Evolutionary conservation across 2,888 invertebrate genomes (phyloP).

Genomic region (Timema podura): DNA sequence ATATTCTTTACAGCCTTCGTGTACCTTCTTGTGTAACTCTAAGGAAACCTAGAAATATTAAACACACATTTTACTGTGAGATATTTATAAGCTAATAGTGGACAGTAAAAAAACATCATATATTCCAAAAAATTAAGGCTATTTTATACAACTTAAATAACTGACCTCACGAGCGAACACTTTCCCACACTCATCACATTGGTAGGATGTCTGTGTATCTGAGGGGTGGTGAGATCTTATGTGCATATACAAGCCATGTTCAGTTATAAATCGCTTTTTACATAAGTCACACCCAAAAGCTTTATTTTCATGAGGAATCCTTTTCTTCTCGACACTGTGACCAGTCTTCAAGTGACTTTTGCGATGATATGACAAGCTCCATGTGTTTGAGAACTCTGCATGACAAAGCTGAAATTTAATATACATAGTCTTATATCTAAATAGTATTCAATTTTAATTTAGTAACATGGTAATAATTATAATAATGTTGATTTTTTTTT

Average conservation of each 20-base stretch:
- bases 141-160: no score
- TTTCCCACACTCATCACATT: constrained; percentile 26
- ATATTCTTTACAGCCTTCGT: constrained; percentile 22
- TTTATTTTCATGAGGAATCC: constrained; percentile 13
- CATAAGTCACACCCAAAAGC: constrained; percentile 22
- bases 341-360: constrained; percentile 17
- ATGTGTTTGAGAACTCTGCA: constrained; percentile 25
- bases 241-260: constrained; percentile 17
- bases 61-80: no score
- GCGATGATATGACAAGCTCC: constrained; percentile 25
- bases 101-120: no score
- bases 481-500: no score
- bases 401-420: constrained; percentile 19
- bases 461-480: no score
- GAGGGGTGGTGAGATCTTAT: neutral
- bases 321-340: neutral
- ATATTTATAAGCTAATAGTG: no score
- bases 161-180: constrained; percentile 20
- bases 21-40: constrained; percentile 21
- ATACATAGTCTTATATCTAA: no score
- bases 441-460: no score
- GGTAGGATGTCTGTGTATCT: constrained; percentile 20
- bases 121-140: no score
- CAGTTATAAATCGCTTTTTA: constrained; percentile 20
- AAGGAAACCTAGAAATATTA: constrained; percentile 21